Evolutionary conservation across 2,113 vertebrate species (phyloP), one percentile per base, ranked within the genome.

Genomic region (Nibea albiflora): DNA sequence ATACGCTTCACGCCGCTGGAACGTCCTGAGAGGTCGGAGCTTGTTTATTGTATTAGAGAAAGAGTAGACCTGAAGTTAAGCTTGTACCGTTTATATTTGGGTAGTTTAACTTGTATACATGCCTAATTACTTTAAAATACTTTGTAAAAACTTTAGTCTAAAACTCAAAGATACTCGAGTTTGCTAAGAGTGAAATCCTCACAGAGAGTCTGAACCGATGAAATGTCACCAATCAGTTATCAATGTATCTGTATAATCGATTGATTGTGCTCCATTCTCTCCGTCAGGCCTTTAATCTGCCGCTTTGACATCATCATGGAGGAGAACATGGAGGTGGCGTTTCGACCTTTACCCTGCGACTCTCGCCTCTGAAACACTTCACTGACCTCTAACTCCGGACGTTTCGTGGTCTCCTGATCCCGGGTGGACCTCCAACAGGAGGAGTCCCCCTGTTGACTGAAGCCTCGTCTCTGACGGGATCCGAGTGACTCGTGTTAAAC

Each of bases 241-340:
- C 15, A 58, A 4, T 11, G 10, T 19, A 28, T 17, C 17, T 28
- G 8, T 6, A 5, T 14, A 10, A 4, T 10, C 1, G 28, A 11
- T 17, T 19, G 5, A 42, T 11, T 22, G 11, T 24, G 35, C 2
- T 70, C 14, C 5, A 0, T 24, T 4, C 4, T 68, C 31, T 46
- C 42, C 11, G 1, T 20, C 92, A 99, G 98, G 85, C 91, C 95
- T 0, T 83, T 94, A 4, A 78, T 98, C 92, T 99, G 98, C 83
- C 93, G 96, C 0, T 97, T 97, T 6, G 97, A 99, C 91, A 88
- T 98, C 2, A 91, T 97, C 54, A 90, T 98, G 90, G 87, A 60
- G 67, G 97, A 98, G 92, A 97, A 97, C 78, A 86, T 65, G 3
- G 94, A 95, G 77, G 89, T 91, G 12, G 89, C 93, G 28, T 98